Percentiles rank a stretch among this genome's conserved stretches.
Conservation (phyloP, 2,888 invertebrate species). For the Aphelenchoides bicaudatus region DNA sequence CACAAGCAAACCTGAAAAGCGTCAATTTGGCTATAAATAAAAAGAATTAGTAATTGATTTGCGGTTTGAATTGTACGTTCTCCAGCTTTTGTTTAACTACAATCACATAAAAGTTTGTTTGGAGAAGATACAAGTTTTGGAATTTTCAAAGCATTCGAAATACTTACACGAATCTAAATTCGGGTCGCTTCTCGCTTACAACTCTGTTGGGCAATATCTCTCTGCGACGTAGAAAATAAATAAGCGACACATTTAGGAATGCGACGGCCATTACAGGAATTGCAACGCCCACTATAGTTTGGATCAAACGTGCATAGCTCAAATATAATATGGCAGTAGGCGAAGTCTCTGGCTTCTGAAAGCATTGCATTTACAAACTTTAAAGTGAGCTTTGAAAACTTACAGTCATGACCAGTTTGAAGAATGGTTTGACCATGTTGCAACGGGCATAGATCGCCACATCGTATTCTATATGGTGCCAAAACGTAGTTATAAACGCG, state of each 20-base stretch:
- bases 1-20: too few species aligned
- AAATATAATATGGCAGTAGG: conserved; percentile 22
- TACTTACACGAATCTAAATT: conserved; percentile 15
- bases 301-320: conserved; percentile 20
- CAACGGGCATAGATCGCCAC: conserved; percentile 16
- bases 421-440: conserved; percentile 3
- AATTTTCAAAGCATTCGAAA: too few species aligned
- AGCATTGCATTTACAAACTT: not conserved
- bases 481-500: conserved; percentile 33
- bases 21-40: too few species aligned
- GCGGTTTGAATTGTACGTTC: too few species aligned
- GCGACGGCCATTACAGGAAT: conserved; percentile 40
- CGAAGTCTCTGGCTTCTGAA: conserved; percentile 15
- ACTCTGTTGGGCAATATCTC: conserved; percentile 30
- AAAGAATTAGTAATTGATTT: too few species aligned
- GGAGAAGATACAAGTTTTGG: too few species aligned
- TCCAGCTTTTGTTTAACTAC: not conserved
- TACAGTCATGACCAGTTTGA: not conserved
- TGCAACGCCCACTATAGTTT: conserved; percentile 29
- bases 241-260: conserved; percentile 37
- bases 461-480: conserved; percentile 36
- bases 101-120: conserved; percentile 3
- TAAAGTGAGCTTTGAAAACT: not conserved
- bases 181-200: conserved; percentile 13
- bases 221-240: conserved; percentile 36